Percentiles rank a stretch among this genome's conserved stretches.
These are phyloP conservation scores for Micoletzkya japonica DNA, from an alignment of 2,888 invertebrate genomes.

Conservation along the genomic window DNA sequence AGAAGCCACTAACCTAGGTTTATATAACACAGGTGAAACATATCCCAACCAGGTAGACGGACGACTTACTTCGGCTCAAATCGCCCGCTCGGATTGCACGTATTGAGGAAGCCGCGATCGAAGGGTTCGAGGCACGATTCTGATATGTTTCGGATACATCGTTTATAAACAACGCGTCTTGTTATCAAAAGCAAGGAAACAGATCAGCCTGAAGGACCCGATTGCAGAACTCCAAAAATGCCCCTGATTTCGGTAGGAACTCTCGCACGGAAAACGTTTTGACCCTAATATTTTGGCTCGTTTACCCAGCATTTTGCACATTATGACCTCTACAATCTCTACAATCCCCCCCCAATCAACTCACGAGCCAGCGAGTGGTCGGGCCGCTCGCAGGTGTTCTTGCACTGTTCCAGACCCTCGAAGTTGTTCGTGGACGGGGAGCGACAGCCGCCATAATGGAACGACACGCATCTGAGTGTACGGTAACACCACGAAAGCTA, in stretches of 20 bases:
- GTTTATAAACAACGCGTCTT: not conserved
- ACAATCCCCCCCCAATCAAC: too few relatives aligned
- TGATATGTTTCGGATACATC: slow-evolving; percentile 9
- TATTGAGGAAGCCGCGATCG: slow-evolving; percentile 23
- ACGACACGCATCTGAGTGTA: slow-evolving; percentile 45
- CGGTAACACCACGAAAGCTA: too few relatives aligned
- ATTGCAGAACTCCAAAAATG: too few relatives aligned
- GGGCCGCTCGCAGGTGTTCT: slow-evolving; percentile 21
- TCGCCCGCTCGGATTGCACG: slow-evolving; percentile 24
- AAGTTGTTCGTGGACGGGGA: slow-evolving; percentile 16
- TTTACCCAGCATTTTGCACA: too few relatives aligned
- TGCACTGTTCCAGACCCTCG: slow-evolving; percentile 24
- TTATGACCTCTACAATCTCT: too few relatives aligned
- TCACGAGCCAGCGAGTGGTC: slow-evolving; percentile 21
- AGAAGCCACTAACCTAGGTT: too few relatives aligned
- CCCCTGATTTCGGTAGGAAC: too few relatives aligned
- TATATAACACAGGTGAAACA: too few relatives aligned
- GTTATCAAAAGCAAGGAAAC: not conserved
- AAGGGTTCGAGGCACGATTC: slow-evolving; percentile 29
- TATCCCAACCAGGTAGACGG: too few relatives aligned
- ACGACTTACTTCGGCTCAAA: slow-evolving; percentile 14
- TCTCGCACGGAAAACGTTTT: too few relatives aligned
- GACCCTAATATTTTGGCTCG: too few relatives aligned
- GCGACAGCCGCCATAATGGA: slow-evolving; percentile 59
- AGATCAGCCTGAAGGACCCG: not conserved